Evolutionary conservation across 1,140 invertebrate genomes (phyloP).

Genomic region (Polypedilum vanderplanki): DNA sequence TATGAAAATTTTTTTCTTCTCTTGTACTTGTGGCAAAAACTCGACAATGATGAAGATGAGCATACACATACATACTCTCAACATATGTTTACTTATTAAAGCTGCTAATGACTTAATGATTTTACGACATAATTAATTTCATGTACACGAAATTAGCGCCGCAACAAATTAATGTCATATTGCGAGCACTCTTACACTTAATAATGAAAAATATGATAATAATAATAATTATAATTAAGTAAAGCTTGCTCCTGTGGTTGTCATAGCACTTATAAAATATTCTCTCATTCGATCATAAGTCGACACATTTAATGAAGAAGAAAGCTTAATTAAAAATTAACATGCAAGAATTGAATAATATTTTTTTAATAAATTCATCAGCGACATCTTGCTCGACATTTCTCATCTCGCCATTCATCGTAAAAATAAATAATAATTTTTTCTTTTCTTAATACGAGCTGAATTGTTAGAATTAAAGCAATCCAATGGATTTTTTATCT

Average conservation of each 20-base stretch:
- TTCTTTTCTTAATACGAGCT: background rate
- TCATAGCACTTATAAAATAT: no score
- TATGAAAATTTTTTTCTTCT: background rate
- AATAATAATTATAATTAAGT: no score
- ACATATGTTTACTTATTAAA: slow-evolving; percentile 21
- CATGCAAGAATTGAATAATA: background rate
- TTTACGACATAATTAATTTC: slow-evolving; percentile 23
- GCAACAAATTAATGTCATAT: slow-evolving; percentile 30
- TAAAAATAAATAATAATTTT: slow-evolving; percentile 29
- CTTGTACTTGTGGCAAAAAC: background rate
- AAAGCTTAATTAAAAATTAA: background rate
- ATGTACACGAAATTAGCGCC: background rate
- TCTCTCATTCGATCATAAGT: background rate
- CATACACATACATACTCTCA: background rate
- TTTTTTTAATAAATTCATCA: background rate
- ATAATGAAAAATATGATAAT: no score
- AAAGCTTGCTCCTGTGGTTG: no score
- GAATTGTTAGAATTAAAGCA: no score
- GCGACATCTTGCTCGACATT: background rate
- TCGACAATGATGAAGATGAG: background rate
- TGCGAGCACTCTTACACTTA: background rate
- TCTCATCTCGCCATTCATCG: background rate
- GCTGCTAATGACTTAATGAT: slow-evolving; percentile 29
- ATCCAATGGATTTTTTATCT: background rate
- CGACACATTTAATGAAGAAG: background rate